Base-by-base conservation (phyloP, 1,140 invertebrate species). In the Parasteatoda tepidariorum region DNA sequence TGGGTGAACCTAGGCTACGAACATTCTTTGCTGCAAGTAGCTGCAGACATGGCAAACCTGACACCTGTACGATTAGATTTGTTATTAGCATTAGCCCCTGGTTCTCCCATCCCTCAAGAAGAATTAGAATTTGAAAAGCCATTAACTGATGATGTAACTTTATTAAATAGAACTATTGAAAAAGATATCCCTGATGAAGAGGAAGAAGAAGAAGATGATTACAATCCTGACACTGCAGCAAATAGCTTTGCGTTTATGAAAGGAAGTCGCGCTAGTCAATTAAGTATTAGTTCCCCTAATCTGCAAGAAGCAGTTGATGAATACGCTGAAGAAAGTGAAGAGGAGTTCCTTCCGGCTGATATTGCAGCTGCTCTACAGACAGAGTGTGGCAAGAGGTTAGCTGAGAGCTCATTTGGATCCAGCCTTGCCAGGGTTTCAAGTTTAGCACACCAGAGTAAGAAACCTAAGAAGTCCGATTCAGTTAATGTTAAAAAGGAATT, bases 41-140 rank as follows among this genome's bases (percentile, higher is more conserved):
- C 96, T 0, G 95, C 97, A 89, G 93, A 96, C 85, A 88, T 97
- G 84, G 95, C 96, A 3, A 95, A 95, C 85, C 93, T 96, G 88
- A 97, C 95, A 0, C 96, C 96, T 0, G 95, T 97, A 13, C 90
- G 96, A 59, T 90, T 97, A 30, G 96, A 97, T 90, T 90, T 97
- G 41, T 90, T 98, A n/a, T 90, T 97, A 7, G 86, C 86, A 3
- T 62, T 87, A 15, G 86, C 86, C 15, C 86, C 86, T 26, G 84
- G 54, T 11, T 84, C 86, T 15, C 68, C 71, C 0, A 24, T 62
- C 28, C 75, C 84, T 4, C 55, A 22, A n/a, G 84, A 61, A 30
- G 67, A 66, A 2, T 24, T 13, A 0, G 61, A 70, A 41, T 4
- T 66, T 18, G 41, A 38, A n/a, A 33, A 62, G 13, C 33, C 15